Conservation (phyloP, 2,113 vertebrate genomes). For the Donacobius atricapilla region DNA sequence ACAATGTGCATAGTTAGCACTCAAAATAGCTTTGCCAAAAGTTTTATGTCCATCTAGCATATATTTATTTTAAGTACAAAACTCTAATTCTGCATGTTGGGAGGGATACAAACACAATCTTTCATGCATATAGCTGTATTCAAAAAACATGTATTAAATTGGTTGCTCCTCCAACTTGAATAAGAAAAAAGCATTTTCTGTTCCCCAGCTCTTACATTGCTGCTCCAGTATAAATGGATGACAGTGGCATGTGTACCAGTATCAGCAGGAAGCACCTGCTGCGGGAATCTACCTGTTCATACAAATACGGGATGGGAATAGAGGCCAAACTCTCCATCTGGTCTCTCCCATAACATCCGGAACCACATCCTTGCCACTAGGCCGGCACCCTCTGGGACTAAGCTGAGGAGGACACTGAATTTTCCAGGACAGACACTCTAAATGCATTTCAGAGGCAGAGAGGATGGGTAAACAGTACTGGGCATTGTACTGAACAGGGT, state of each 20-base stretch:
- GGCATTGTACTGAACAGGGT: neutral
- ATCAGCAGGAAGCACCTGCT: neutral
- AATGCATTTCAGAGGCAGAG: neutral
- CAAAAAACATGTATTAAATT: neutral
- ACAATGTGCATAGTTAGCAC: accelerated
- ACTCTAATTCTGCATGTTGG: neutral
- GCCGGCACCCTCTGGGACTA: neutral
- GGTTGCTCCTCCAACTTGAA: neutral
- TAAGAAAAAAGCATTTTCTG: neutral
- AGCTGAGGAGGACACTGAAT: neutral
- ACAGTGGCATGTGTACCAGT: neutral
- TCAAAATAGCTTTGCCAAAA: neutral
- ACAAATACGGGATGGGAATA: neutral
- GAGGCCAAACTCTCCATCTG: neutral
- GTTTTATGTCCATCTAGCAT: neutral
- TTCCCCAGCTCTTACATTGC: neutral
- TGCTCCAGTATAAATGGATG: neutral
- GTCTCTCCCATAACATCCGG: neutral
- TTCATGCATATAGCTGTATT: neutral
- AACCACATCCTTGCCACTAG: neutral
- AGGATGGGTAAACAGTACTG: neutral
- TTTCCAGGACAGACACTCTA: neutral
- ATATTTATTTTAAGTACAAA: neutral
- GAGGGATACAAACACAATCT: neutral
- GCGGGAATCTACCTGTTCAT: neutral